Base-by-base conservation (phyloP, 2,888 invertebrate genomes). In the Thymelicus sylvestris region DNA sequence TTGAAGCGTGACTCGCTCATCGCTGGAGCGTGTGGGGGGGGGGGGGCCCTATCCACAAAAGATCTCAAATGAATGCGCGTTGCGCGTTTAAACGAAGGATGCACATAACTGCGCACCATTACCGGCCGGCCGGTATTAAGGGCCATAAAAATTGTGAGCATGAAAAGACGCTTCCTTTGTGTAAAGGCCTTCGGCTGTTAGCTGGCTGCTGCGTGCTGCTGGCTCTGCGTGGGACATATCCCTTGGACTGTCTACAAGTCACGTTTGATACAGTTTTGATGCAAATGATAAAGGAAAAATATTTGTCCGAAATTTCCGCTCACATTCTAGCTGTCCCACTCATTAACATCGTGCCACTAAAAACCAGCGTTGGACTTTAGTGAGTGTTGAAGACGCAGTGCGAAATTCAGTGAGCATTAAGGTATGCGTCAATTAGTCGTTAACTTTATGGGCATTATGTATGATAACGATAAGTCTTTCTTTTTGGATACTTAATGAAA, bases 1-100 rank as follows among this genome's bases (percentile, higher is more conserved):
- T 13, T 57, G 57, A 57, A 39, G 19, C 57, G 50, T 61, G 41
- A 57, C 19, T 12, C 5, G 48, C n/a, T n/a, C n/a, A n/a, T n/a
- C n/a, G n/a, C 8, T 12, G 19, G 57, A 67, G 68, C 71, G 72
- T 73, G 72, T 71, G 64, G 73, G 70, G 67, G 72, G 72, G 72
- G 69, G 64, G 73, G 70, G 67, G 64, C 52, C 72, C 73, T 74
- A 73, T 74, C 75, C 69, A 72, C 61, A 52, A 47, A 73, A 65
- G 24, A 66, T 59, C 47, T 39, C 38, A 31, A 64, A 61, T 65
- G 70, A 70, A 74, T 67, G 65, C 70, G 63, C 39, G 44, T 68
- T 67, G 65, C 70, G 63, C 39, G 44, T 68, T 71, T 73, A 72
- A 31, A 50, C 44, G 59, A 60, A 60, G 66, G 72, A 69, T 66